Conservation (phyloP, 2,888 invertebrate species). For the Drosophila anceps region DNA sequence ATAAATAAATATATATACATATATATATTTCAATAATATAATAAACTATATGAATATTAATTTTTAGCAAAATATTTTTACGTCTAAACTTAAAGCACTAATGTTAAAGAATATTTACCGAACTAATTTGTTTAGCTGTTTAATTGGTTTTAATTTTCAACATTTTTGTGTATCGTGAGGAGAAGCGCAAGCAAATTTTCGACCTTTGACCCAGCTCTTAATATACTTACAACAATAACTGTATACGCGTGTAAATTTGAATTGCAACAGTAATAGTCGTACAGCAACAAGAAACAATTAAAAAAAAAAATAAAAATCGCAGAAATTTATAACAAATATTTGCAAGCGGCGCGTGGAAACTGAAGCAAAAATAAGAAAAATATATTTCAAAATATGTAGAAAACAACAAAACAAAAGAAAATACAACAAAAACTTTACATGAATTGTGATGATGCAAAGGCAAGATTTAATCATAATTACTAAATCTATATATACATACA, state of each 20-base stretch:
- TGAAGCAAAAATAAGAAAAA: constrained; percentile 50
- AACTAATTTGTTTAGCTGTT: constrained; percentile 69
- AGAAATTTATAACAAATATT: constrained; percentile 13
- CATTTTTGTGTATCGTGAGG: constrained; percentile 64
- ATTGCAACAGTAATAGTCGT: constrained; percentile 5
- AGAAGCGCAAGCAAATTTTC: constrained; percentile 61
- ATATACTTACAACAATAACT: constrained; percentile 38
- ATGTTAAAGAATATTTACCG: constrained; percentile 66
- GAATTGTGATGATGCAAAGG: constrained; percentile 80
- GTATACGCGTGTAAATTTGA: constrained; percentile 12
- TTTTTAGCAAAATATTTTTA: constrained; percentile 83
- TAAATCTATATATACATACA: constrained; percentile 67
- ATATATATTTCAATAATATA: constrained; percentile 41
- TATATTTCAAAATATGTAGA: constrained; percentile 46
- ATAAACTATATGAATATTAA: constrained; percentile 78
- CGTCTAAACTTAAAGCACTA: constrained; percentile 61
- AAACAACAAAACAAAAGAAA: constrained; percentile 29
- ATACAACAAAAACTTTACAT: constrained; percentile 70
- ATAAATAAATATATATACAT: constrained; percentile 55
- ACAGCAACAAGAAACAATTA: not conserved
- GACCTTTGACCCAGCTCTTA: constrained; percentile 42
- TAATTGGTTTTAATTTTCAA: constrained; percentile 67
- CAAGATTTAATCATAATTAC: constrained; percentile 80
- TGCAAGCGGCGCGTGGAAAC: constrained; percentile 60
- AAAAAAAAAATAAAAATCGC: constrained; percentile 16